These are phyloP conservation scores for Dicyrtomina minuta DNA, from an alignment of 2,888 invertebrate genomes.

Conservation along the genomic window DNA sequence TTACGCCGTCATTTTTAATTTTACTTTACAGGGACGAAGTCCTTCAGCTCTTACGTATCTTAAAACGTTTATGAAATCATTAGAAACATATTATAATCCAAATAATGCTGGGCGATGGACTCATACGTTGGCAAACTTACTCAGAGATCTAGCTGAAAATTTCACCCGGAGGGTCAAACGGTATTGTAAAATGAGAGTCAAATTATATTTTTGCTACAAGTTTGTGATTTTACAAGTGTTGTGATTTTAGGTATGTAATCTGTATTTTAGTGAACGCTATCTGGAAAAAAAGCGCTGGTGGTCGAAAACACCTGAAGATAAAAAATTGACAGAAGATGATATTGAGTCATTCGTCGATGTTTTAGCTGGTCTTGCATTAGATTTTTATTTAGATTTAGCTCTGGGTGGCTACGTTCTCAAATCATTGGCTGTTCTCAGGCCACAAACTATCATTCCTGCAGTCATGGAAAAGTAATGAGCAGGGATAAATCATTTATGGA, in stretches of 20 bases:
- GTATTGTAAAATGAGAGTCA: slow-evolving; percentile 52
- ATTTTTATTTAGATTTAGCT: slow-evolving; percentile 50
- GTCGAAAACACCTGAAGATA: slow-evolving; percentile 66
- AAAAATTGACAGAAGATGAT: slow-evolving; percentile 74
- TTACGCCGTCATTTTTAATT: slow-evolving; percentile 39
- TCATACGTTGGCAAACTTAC: slow-evolving; percentile 65
- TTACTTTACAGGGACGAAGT: slow-evolving; percentile 63
- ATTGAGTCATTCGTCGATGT: slow-evolving; percentile 75
- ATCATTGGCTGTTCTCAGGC: slow-evolving; percentile 74
- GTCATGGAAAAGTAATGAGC: slow-evolving; percentile 74
- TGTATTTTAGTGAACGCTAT: slow-evolving; percentile 63
- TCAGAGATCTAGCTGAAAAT: slow-evolving; percentile 68
- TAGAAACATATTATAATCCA: slow-evolving; percentile 85
- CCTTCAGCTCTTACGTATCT: slow-evolving; percentile 71
- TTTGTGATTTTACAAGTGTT: neutral
- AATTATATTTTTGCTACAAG: neutral
- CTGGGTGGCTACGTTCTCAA: slow-evolving; percentile 60
- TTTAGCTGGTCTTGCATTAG: slow-evolving; percentile 47
- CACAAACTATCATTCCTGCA: slow-evolving; percentile 78
- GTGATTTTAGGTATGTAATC: neutral
- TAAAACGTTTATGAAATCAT: slow-evolving; percentile 74
- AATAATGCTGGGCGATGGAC: slow-evolving; percentile 78
- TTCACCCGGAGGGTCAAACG: slow-evolving; percentile 65
- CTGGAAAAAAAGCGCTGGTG: slow-evolving; percentile 65
- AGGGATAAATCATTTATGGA: slow-evolving; percentile 37